Conservation (phyloP, 2,888 invertebrate species). For the Caenorhabditis sp. region DNA sequence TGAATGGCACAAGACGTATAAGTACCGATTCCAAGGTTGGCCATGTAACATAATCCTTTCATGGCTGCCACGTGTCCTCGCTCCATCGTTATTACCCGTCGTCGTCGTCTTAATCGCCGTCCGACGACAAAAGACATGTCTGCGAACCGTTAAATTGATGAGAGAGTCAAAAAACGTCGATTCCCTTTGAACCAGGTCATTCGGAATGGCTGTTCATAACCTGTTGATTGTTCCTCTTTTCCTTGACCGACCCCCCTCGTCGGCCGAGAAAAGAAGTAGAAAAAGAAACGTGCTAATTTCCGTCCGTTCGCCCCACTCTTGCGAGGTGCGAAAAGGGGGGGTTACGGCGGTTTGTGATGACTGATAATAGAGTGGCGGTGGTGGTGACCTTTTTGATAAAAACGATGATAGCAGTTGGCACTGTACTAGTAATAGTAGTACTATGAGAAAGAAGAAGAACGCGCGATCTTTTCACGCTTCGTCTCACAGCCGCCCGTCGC, state of each 20-base stretch:
- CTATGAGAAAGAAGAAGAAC: too few relatives aligned
- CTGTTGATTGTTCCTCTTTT: slow-evolving; percentile 32
- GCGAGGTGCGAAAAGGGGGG: not conserved
- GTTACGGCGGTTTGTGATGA: slow-evolving; percentile 5
- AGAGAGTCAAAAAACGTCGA: slow-evolving; percentile 27
- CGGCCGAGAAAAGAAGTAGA: slow-evolving; percentile 5
- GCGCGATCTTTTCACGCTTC: too few relatives aligned
- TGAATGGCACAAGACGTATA: too few relatives aligned
- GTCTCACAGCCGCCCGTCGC: slow-evolving; percentile 35
- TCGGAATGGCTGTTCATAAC: slow-evolving; percentile 51
- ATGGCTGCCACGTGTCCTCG: slow-evolving; percentile 32
- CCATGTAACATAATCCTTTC: too few relatives aligned
- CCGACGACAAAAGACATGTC: slow-evolving; percentile 39
- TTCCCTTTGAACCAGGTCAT: slow-evolving; percentile 38
- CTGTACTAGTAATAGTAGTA: slow-evolving; percentile 18
- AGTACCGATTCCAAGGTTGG: too few relatives aligned
- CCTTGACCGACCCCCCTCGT: slow-evolving; percentile 4
- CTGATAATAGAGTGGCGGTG: too few relatives aligned
- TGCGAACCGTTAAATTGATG: slow-evolving; percentile 42
- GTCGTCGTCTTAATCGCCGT: slow-evolving; percentile 31
- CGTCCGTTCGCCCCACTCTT: slow-evolving; percentile 9
- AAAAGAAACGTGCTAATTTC: slow-evolving; percentile 45
- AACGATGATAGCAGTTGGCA: too few relatives aligned
- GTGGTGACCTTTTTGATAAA: too few relatives aligned
- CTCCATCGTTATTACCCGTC: slow-evolving; percentile 4